Percentiles rank a stretch among this genome's conserved stretches.
phyloP scores from a whole-genome alignment of 2,888 invertebrate genomes.

The Xestia ashworthii region DNA sequence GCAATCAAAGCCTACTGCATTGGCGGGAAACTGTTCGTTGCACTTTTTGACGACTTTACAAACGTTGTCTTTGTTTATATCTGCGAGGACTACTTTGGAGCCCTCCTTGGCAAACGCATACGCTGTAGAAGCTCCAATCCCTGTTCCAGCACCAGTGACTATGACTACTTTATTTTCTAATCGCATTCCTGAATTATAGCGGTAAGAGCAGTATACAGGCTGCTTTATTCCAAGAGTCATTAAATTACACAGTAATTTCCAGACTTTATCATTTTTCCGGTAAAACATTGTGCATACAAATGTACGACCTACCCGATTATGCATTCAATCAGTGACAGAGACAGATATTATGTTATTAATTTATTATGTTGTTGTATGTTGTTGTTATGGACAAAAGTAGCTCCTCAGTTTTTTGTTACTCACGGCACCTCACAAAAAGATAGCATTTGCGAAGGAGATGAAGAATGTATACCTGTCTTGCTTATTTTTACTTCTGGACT shows the following conservation, averaged over 20 bases:
- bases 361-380: too few relatives aligned
- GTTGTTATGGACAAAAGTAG: not conserved
- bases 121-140: slow-evolving; percentile 73
- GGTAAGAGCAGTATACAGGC: not conserved
- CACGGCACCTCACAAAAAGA: too few relatives aligned
- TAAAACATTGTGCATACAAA: not conserved
- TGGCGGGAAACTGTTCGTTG: not conserved
- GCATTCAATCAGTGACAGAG: not conserved
- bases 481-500: too few relatives aligned
- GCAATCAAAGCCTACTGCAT: slow-evolving; percentile 63
- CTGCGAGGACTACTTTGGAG: slow-evolving; percentile 71
- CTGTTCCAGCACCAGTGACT: slow-evolving; percentile 73
- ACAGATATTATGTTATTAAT: too few relatives aligned
- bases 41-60: slow-evolving; percentile 62
- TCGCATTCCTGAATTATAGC: slow-evolving; percentile 41
- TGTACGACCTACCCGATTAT: not conserved
- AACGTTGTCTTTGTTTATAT: slow-evolving; percentile 67
- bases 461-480: too few relatives aligned
- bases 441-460: too few relatives aligned
- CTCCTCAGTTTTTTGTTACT: too few relatives aligned
- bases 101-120: slow-evolving; percentile 69
- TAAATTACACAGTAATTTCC: not conserved
- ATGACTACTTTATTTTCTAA: slow-evolving; percentile 70
- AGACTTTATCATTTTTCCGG: not conserved
- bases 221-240: not conserved